Evolutionary conservation across 2,113 vertebrate species (phyloP).

Genomic region (Oplegnathus fasciatus): DNA sequence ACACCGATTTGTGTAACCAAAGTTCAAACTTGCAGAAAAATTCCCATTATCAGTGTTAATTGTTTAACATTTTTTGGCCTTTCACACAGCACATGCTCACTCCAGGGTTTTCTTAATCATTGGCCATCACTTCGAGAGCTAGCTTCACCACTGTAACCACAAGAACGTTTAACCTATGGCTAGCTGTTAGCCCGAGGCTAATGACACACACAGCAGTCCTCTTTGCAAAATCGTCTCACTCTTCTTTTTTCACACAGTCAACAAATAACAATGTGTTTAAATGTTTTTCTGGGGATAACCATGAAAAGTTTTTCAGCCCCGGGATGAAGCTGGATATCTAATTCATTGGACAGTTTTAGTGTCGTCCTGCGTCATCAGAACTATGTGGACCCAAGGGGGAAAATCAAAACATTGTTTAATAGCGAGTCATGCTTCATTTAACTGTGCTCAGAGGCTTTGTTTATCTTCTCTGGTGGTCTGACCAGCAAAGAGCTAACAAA

Average conservation of each 20-base stretch:
- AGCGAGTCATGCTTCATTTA: conserved; percentile 70
- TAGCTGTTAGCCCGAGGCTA: neutral
- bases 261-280: conserved; percentile 54
- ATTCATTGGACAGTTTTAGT: conserved; percentile 50
- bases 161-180: conserved; percentile 24
- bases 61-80: neutral
- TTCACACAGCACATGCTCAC: neutral
- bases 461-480: conserved; percentile 68
- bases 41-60: neutral
- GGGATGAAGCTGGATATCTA: conserved; percentile 34
- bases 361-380: conserved; percentile 52
- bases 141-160: conserved; percentile 6
- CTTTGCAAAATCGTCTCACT: neutral
- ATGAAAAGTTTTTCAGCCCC: conserved; percentile 13
- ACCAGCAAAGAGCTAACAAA: conserved; percentile 48
- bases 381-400: conserved; percentile 29
- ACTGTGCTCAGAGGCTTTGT: conserved; percentile 46
- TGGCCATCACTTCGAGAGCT: conserved; percentile 4
- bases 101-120: conserved; percentile 7
- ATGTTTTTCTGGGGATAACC: conserved; percentile 10
- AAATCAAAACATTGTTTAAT: conserved; percentile 67
- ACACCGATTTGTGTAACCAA: neutral
- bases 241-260: neutral
- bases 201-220: neutral
- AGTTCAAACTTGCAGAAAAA: neutral